Percentiles rank a stretch among this genome's conserved stretches.
Conservation (phyloP, 2,113 vertebrate genomes). For the Caloenas nicobarica region DNA sequence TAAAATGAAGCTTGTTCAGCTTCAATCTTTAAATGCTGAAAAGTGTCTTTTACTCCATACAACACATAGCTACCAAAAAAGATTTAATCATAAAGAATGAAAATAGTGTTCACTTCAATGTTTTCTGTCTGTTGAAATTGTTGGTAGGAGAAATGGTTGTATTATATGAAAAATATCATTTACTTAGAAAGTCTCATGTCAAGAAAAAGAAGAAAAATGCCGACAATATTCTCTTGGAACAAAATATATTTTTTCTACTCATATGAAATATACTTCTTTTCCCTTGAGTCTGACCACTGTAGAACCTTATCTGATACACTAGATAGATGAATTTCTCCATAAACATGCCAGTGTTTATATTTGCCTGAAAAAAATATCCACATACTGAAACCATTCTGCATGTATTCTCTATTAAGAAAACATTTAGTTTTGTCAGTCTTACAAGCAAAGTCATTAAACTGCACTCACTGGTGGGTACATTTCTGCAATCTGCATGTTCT, state of each 20-base stretch:
- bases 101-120: neutral
- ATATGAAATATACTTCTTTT: neutral
- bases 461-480: neutral
- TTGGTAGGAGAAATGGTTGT: neutral
- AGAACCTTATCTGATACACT: neutral
- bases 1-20: conserved; percentile 14
- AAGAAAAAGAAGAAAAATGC: conserved; percentile 14
- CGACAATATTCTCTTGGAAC: neutral
- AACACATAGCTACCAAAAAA: neutral
- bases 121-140: conserved; percentile 34
- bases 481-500: neutral
- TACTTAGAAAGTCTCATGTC: neutral
- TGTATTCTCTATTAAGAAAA: neutral
- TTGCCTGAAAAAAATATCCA: neutral
- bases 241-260: neutral
- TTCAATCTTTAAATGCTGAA: neutral
- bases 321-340: neutral
- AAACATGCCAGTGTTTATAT: neutral
- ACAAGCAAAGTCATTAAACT: neutral
- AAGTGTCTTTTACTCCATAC: neutral
- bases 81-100: conserved; percentile 39
- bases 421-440: neutral
- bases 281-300: neutral
- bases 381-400: neutral
- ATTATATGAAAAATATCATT: conserved; percentile 7